Percentiles rank a stretch among this genome's conserved stretches.
Conservation (phyloP, 1,140 invertebrate species). For the Dinothrombium tinctorium region DNA sequence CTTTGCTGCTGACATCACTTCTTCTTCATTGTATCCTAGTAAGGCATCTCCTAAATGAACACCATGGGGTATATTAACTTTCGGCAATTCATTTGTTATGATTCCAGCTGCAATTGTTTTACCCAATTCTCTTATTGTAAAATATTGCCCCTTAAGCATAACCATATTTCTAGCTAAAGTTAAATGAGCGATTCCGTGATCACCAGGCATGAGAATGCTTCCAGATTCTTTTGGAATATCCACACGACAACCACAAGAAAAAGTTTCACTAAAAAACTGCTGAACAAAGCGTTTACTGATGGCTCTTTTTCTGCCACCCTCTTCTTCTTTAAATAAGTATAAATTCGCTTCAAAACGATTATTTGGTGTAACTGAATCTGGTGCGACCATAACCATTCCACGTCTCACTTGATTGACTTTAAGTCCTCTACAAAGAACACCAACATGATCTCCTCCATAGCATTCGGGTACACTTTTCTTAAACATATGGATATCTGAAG, state of each 20-base stretch:
- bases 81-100: conserved; percentile 46
- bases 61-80: too few relatives aligned
- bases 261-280: too few relatives aligned
- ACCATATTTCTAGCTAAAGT: conserved; percentile 28
- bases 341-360: conserved; percentile 5
- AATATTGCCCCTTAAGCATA: conserved; percentile 5
- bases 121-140: conserved; percentile 5
- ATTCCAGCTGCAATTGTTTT: conserved; percentile 42
- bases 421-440: conserved; percentile 10
- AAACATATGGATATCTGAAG: conserved; percentile 27
- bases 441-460: conserved; percentile 12
- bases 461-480: conserved; percentile 34
- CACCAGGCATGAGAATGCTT: too few relatives aligned
- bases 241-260: too few relatives aligned
- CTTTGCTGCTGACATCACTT: too few relatives aligned
- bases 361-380: conserved; percentile 37
- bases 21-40: too few relatives aligned
- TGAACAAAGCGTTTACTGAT: too few relatives aligned
- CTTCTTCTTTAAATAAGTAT: too few relatives aligned
- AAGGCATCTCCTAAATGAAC: too few relatives aligned
- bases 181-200: too few relatives aligned
- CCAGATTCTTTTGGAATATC: too few relatives aligned
- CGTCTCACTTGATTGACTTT: conserved; percentile 76
- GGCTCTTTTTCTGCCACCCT: too few relatives aligned
- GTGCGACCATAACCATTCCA: conserved; percentile 78